These are phyloP conservation scores for Prinia subflava DNA, from an alignment of 2,113 vertebrate species.

Conservation along the genomic window DNA sequence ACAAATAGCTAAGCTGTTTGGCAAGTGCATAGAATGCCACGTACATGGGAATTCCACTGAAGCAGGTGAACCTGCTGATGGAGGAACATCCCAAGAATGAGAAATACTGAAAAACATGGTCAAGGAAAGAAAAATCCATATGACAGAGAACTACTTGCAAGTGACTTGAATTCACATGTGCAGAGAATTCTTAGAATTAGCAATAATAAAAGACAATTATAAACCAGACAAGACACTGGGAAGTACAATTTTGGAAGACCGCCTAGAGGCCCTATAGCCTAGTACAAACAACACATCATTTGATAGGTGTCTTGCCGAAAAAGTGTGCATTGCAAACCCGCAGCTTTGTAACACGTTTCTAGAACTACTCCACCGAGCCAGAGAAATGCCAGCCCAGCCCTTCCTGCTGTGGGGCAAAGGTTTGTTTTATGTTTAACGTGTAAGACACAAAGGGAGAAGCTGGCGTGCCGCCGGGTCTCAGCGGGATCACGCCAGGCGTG, in stretches of 20 bases:
- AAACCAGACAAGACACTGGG: not conserved
- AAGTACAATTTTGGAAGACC: not conserved
- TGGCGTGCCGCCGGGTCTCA: not conserved
- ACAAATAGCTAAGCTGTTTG: not conserved
- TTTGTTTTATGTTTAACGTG: fast-evolving
- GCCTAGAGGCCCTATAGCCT: not conserved
- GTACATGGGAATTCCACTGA: not conserved
- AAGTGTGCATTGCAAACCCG: fast-evolving
- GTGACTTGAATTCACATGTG: not conserved
- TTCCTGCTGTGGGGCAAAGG: fast-evolving
- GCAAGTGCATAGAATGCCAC: fast-evolving
- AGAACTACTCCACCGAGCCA: not conserved
- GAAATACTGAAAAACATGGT: not conserved
- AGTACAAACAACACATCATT: too few species aligned
- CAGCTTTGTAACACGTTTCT: not conserved
- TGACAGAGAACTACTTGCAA: not conserved
- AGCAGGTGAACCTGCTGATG: not conserved
- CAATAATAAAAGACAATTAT: not conserved
- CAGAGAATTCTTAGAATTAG: not conserved
- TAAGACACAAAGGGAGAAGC: too few species aligned
- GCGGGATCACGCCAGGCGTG: fast-evolving
- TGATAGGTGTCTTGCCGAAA: not conserved
- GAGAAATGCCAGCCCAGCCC: not conserved
- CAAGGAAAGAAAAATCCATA: not conserved
- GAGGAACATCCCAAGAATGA: not conserved